Evolutionary conservation across 30 jellyfish, hydroid and myxozoan genomes (phyloP), one percentile per base, ranked within the genome.

Genomic region (Turritopsis dohrnii): DNA sequence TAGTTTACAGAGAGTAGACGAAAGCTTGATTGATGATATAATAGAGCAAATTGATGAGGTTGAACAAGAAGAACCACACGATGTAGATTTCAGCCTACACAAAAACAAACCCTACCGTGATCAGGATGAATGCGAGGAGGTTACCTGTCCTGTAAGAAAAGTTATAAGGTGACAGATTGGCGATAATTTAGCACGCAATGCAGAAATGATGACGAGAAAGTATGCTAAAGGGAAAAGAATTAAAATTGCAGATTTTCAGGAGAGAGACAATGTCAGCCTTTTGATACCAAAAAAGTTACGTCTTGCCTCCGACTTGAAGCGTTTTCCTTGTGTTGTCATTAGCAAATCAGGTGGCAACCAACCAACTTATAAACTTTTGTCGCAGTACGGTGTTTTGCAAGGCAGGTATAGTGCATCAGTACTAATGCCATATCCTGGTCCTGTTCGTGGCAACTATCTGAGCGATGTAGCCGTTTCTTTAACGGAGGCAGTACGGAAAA

Each of bases 361-460:
- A 26, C 65, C 54, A 74, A 74, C 65, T 7, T 74, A 24, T 74
- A 24, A 26, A 24, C 65, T 74, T 1, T n/a, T 74, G 65, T 24
- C 54, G 26, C 26, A 30, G 53, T 17, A 74, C 9, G 83, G 83
- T 8, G 41, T 30, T 21, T 23, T 74, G 53, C 54, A 13, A 24
- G 65, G 83, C 27, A 27, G 65, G 24, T 74, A 24, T 52, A 74
- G 54, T 21, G 83, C 83, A 74, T 74, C 83, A 27, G 83, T n/a
- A 30, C 41, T 74, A 30, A 22, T n/a, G 83, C 17, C 24, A 52
- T 74, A 74, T 52, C 83, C 83, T 24, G 65, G 65, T 23, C 83
- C 54, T 8, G 83, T 74, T 9, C 28, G 65, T 23, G 28, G 77
- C 0, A 29, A 29, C 27, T 74, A 24, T 26, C 65, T 41, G 60